Percentiles rank a stretch among this genome's conserved stretches.
phyloP scores from a whole-genome alignment of 2,888 invertebrate genomes.

The Entomobrya multifasciata region DNA sequence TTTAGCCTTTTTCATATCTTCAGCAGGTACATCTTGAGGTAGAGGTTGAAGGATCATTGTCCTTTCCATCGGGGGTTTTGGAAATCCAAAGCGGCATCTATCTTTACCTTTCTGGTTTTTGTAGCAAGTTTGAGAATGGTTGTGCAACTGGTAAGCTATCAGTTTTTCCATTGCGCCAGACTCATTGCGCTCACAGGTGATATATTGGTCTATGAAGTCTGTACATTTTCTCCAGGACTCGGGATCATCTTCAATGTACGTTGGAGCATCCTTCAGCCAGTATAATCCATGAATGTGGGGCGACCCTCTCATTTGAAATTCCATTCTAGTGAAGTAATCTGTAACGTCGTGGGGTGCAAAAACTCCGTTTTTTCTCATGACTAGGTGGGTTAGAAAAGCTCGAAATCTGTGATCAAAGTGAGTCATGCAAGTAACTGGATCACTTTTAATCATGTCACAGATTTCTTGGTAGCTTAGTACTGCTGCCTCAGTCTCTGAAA shows the following conservation, averaged over 20 bases:
- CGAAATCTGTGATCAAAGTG: conserved; percentile 55
- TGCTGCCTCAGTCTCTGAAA: conserved; percentile 2
- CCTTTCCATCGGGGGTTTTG: conserved; percentile 46
- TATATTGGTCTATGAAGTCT: conserved; percentile 65
- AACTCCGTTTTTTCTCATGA: conserved; percentile 6
- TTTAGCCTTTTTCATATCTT: no score
- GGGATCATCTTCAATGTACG: background rate
- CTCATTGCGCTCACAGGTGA: conserved; percentile 56
- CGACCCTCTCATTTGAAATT: conserved; percentile 69
- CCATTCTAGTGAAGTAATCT: conserved; percentile 56
- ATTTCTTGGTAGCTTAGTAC: background rate
- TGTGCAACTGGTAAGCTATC: conserved; percentile 61
- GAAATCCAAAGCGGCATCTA: conserved; percentile 67
- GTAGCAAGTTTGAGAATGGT: conserved; percentile 59
- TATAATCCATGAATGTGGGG: conserved; percentile 61
- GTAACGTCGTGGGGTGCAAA: background rate
- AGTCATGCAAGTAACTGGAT: no score
- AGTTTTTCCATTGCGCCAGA: conserved; percentile 20
- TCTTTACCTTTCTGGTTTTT: no score
- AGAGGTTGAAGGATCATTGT: conserved; percentile 39
- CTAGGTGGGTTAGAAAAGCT: no score
- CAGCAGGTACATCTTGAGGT: background rate
- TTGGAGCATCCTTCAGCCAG: conserved; percentile 58
- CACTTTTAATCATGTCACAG: conserved; percentile 2
- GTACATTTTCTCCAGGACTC: conserved; percentile 13